Conservation (phyloP, 2,888 invertebrate species). For the Tachina lurida region DNA sequence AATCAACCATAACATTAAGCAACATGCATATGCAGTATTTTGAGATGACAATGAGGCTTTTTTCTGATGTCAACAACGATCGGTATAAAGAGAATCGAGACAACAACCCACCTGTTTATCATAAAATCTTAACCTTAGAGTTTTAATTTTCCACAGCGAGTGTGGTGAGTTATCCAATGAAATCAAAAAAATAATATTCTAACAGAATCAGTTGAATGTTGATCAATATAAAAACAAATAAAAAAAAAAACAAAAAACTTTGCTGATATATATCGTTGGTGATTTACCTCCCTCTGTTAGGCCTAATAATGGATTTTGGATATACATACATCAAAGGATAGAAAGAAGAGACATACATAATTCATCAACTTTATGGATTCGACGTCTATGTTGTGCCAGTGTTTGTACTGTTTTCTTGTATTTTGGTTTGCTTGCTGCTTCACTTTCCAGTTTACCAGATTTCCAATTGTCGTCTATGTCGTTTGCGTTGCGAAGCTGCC, state of each 20-base stretch:
- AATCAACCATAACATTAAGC: constrained; percentile 36
- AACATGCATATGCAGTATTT: constrained; percentile 31
- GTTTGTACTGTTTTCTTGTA: constrained; percentile 59
- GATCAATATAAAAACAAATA: constrained; percentile 62
- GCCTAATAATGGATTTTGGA: constrained; percentile 53
- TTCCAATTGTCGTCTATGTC: constrained; percentile 58
- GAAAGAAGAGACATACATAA: constrained; percentile 32
- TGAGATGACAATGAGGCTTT: constrained; percentile 36
- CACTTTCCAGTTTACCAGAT: constrained; percentile 56
- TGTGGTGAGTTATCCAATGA: constrained; percentile 72
- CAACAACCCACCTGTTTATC: constrained; percentile 38
- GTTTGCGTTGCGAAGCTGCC: constrained; percentile 60
- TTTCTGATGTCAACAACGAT: constrained; percentile 30
- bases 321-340: constrained; percentile 49
- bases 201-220: constrained; percentile 71
- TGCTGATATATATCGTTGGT: constrained; percentile 71
- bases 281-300: constrained; percentile 71
- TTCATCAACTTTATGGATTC: constrained; percentile 51
- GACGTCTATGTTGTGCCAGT: constrained; percentile 44
- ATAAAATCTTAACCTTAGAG: constrained; percentile 54
- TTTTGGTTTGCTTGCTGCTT: constrained; percentile 61
- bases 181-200: constrained; percentile 71
- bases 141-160: constrained; percentile 70
- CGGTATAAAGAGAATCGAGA: constrained; percentile 42
- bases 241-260: constrained; percentile 53